Percentiles rank a stretch among this genome's conserved stretches.
phyloP scores from a whole-genome alignment of 2,113 vertebrate species.

The Elachura formosa region DNA sequence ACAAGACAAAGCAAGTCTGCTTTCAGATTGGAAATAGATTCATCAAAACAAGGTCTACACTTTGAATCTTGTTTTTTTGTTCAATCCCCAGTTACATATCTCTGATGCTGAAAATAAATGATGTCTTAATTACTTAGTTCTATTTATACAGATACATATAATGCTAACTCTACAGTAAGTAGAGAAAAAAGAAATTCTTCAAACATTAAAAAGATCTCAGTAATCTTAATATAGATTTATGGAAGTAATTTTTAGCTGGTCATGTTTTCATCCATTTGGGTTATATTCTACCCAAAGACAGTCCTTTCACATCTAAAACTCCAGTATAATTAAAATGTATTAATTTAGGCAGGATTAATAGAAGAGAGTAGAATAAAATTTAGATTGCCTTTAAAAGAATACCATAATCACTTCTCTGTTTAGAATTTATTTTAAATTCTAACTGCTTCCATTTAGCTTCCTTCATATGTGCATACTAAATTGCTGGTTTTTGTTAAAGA shows the following conservation, averaged over 20 bases:
- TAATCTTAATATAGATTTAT: background rate
- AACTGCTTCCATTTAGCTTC: background rate
- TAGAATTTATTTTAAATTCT: background rate
- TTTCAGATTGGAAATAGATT: background rate
- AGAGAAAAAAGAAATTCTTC: background rate
- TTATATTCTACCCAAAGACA: background rate
- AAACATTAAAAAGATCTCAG: background rate
- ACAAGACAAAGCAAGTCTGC: background rate
- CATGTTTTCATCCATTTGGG: background rate
- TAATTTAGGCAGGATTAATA: background rate
- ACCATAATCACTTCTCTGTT: background rate
- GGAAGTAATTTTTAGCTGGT: background rate
- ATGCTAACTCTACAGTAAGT: background rate
- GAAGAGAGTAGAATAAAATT: background rate
- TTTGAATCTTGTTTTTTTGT: background rate
- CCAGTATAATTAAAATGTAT: background rate
- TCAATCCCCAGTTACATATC: background rate
- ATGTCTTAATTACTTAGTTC: background rate
- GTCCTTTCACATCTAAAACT: background rate
- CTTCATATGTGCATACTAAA: background rate
- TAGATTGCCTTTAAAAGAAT: background rate
- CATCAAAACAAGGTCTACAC: background rate
- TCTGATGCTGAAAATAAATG: background rate
- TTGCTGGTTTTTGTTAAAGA: background rate
- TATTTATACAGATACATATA: background rate